Evolutionary conservation across 2,888 invertebrate genomes (phyloP).

Genomic region (Hydraecia micacea): DNA sequence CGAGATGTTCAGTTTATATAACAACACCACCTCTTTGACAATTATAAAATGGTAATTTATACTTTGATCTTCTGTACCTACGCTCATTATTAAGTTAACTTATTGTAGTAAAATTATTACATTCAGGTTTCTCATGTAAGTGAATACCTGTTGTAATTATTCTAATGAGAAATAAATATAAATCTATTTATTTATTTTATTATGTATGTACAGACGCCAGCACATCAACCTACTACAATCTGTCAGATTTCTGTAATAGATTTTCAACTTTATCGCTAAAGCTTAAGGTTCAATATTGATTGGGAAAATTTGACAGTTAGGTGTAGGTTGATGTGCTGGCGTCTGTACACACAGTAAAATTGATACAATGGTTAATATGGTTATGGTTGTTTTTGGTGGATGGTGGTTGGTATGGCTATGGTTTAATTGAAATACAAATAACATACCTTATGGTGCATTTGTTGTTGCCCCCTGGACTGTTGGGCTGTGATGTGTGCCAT

Average conservation of each 20-base stretch:
- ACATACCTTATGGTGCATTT: slow-evolving; percentile 80
- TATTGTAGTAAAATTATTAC: background rate
- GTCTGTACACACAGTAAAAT: too few relatives aligned
- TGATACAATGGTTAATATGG: too few relatives aligned
- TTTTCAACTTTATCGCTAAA: too few relatives aligned
- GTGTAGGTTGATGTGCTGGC: too few relatives aligned
- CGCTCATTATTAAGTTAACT: background rate
- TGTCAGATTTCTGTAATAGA: too few relatives aligned
- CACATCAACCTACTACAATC: too few relatives aligned
- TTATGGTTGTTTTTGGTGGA: too few relatives aligned
- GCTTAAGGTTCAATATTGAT: too few relatives aligned
- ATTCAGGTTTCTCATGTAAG: background rate
- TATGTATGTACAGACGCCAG: too few relatives aligned
- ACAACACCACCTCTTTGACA: background rate
- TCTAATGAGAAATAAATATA: background rate
- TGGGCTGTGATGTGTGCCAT: slow-evolving; percentile 81
- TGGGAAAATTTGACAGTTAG: too few relatives aligned
- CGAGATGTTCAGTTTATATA: background rate
- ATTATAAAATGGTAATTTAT: background rate
- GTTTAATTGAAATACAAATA: background rate
- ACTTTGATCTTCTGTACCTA: background rate
- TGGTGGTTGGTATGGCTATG: too few relatives aligned
- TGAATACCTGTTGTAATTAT: background rate
- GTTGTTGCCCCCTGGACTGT: slow-evolving; percentile 73
- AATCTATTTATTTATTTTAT: too few relatives aligned